phyloP scores from a whole-genome alignment of 2,113 vertebrate genomes.

The Zonotrichia leucophrys region DNA sequence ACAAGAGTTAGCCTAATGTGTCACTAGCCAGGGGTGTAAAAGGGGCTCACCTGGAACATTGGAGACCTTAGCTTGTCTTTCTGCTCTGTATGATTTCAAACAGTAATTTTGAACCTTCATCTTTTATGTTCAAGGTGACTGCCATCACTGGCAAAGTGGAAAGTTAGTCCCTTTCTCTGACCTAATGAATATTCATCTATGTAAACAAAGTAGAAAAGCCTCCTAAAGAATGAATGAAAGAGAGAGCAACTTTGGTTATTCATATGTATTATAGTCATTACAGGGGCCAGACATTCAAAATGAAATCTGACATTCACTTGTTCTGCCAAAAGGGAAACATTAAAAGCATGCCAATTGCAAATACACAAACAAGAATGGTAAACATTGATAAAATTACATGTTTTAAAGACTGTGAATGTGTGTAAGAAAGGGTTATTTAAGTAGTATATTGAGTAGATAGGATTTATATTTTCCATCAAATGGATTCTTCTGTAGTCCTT shows the following conservation, averaged over 20 bases:
- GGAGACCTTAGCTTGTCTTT: background rate
- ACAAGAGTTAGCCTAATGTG: background rate
- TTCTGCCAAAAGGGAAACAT: background rate
- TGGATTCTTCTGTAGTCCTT: background rate
- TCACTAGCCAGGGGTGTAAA: background rate
- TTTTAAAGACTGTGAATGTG: background rate
- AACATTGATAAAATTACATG: background rate
- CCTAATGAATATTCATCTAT: background rate
- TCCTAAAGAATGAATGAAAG: background rate
- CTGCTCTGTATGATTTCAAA: background rate
- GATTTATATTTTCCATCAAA: background rate
- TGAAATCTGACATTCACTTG: background rate
- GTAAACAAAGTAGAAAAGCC: background rate
- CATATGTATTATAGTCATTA: background rate
- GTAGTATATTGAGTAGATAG: background rate
- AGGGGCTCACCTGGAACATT: background rate
- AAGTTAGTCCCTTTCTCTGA: background rate
- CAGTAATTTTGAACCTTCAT: background rate
- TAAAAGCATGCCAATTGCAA: background rate
- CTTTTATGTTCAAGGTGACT: background rate
- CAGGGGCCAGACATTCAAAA: background rate
- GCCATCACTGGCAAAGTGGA: background rate
- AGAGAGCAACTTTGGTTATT: background rate
- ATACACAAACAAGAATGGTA: background rate
- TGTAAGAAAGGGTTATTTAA: background rate